Base-by-base conservation (phyloP, 2,888 invertebrate genomes). In the Sarcophaga caerulescens region DNA sequence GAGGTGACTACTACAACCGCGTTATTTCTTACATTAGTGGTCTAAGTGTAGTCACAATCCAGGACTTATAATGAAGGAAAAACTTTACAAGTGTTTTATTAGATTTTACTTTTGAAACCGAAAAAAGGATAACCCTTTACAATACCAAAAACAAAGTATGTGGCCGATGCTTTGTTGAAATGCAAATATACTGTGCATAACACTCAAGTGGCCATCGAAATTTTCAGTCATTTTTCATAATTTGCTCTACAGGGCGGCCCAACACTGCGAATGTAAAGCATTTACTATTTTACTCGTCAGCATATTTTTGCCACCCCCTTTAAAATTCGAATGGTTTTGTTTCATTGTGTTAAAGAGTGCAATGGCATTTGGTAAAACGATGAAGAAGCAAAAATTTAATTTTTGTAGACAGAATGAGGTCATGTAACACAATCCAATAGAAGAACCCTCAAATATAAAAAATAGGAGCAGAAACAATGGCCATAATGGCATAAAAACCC, bases 351-450 rank as follows among this genome's bases (percentile, higher is more conserved):
- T 35, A 35, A 35, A 35, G 35, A 35, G 35, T 78, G 78, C 78
- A 78, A 70, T 71, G 75, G 63, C 47, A 25, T 62, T 70, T 74
- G 59, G 59, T 62, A 74, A 35, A 60, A 65, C 17, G 52, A 12
- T 52, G 52, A 52, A 78, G 52, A 81, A 74, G 75, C 52, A 78
- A 81, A 86, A 81, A 71, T 76, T 76, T 80, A 80, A 85, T 86
- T 81, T 81, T 84, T 81, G 47, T 75, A 78, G 84, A 84, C 86
- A 86, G 84, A 86, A 81, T 81, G 81, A 78, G 86, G 86, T 86
- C 86, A 86, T 84, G 69, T 75, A 81, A 78, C 69, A 86, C 74
- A 86, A 74, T 79, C 47, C 69, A 60, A 45, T 63, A 73, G 23
- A 63, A 73, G 23, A 63, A 70, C 65, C 35, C 19, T n/a, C 12